Percentiles rank a stretch among this genome's conserved stretches.
Evolutionary conservation across 2,113 vertebrate genomes (phyloP).

Genomic region (Pachycephala philippinensis): DNA sequence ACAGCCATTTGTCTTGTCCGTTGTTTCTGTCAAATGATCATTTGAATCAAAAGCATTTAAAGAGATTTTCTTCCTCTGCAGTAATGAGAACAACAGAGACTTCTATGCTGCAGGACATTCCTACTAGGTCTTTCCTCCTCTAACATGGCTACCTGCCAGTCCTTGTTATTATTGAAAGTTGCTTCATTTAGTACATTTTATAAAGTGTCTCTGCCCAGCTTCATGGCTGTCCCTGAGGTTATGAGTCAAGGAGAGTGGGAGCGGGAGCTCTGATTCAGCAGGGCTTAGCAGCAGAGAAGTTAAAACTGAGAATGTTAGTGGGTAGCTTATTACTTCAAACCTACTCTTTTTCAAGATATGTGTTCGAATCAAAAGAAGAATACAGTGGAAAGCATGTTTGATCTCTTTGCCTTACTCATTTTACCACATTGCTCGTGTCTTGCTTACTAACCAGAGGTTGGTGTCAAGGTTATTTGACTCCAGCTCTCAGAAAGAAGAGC

Average conservation of each 20-base stretch:
- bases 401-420: background rate
- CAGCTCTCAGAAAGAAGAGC: background rate
- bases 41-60: conserved; percentile 61
- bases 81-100: conserved; percentile 64
- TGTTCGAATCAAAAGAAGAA: background rate
- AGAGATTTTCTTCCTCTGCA: conserved; percentile 54
- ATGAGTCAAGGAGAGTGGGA: background rate
- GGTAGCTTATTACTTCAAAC: background rate
- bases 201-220: conserved; percentile 2
- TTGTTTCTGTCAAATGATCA: conserved; percentile 51
- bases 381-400: background rate
- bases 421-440: background rate
- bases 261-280: background rate
- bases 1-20: conserved; percentile 58
- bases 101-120: conserved; percentile 47
- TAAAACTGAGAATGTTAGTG: background rate
- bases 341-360: background rate
- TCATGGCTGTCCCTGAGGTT: background rate
- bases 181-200: conserved; percentile 43
- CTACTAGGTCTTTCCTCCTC: conserved; percentile 40
- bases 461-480: background rate
- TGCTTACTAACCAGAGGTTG: background rate
- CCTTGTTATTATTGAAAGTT: conserved; percentile 30
- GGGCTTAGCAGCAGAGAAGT: background rate
- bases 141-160: conserved; percentile 50